Evolutionary conservation across 2,113 vertebrate species (phyloP).

Genomic region (Lophius piscatorius): DNA sequence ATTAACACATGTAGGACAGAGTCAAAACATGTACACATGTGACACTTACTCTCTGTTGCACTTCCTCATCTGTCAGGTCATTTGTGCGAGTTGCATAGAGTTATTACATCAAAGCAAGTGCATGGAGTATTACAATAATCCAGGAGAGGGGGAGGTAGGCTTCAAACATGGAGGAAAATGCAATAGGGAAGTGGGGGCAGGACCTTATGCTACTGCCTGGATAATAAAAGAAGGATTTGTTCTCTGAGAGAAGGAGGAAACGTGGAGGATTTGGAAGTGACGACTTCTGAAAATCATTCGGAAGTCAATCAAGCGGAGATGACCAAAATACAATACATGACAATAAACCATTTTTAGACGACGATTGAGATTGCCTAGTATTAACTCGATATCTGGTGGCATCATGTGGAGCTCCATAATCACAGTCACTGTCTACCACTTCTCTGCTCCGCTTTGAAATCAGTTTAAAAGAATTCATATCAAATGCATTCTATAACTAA

Average conservation of each 20-base stretch:
- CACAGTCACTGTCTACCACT: conserved; percentile 6
- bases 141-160: conserved; percentile 38
- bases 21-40: conserved; percentile 23
- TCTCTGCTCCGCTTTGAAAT: conserved; percentile 24
- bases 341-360: conserved; percentile 23
- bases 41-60: conserved; percentile 33
- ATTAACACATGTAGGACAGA: conserved; percentile 8
- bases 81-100: conserved; percentile 69
- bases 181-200: conserved; percentile 75
- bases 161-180: conserved; percentile 68
- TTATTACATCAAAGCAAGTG: conserved; percentile 77
- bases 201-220: conserved; percentile 69
- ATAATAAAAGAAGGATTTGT: conserved; percentile 78
- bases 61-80: conserved; percentile 53
- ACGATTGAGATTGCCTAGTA: conserved; percentile 13
- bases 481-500: conserved; percentile 45
- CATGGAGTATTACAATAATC: conserved; percentile 75
- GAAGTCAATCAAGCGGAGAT: conserved; percentile 33
- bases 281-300: conserved; percentile 57
- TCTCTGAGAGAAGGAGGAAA: conserved; percentile 68
- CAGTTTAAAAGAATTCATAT: conserved; percentile 41
- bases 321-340: conserved; percentile 13
- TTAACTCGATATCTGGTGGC: conserved; percentile 5
- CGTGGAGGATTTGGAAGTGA: conserved; percentile 52
- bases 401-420: conserved; percentile 1